Percentiles rank a stretch among this genome's conserved stretches.
Conservation (phyloP, 2,113 vertebrate species). For the Damaliscus lunatus region DNA sequence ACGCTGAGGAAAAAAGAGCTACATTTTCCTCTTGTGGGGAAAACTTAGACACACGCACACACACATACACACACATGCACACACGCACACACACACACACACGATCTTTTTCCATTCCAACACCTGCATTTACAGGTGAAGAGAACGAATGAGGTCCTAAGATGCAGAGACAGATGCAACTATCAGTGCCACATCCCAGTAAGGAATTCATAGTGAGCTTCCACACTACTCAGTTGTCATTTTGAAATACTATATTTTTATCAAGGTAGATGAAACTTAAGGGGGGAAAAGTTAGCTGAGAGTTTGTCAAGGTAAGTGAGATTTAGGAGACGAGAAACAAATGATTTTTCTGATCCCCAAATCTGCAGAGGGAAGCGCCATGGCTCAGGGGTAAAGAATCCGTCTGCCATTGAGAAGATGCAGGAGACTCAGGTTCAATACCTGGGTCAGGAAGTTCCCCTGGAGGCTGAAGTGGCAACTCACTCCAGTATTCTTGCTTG, state of each 20-base stretch:
- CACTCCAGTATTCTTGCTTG: neutral
- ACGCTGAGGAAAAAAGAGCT: neutral
- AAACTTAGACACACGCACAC: no score
- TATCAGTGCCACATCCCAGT: neutral
- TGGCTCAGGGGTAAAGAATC: neutral
- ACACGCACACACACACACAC: no score
- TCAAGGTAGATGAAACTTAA: neutral
- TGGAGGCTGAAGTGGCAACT: neutral
- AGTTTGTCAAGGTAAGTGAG: neutral
- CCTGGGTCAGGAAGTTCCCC: neutral
- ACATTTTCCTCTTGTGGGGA: neutral
- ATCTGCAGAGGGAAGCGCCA: neutral
- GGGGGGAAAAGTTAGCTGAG: neutral
- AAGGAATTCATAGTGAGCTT: neutral
- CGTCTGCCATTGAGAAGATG: fast-evolving
- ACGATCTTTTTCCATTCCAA: neutral
- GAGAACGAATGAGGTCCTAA: neutral
- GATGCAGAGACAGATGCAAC: neutral
- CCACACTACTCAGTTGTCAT: neutral
- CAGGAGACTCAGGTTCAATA: neutral
- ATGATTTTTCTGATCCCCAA: neutral
- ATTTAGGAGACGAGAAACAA: neutral
- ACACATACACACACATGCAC: neutral
- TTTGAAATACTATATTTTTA: neutral
- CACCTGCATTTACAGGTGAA: neutral